Conservation (phyloP, 1,140 invertebrate species). For the Lycorma delicatula region DNA sequence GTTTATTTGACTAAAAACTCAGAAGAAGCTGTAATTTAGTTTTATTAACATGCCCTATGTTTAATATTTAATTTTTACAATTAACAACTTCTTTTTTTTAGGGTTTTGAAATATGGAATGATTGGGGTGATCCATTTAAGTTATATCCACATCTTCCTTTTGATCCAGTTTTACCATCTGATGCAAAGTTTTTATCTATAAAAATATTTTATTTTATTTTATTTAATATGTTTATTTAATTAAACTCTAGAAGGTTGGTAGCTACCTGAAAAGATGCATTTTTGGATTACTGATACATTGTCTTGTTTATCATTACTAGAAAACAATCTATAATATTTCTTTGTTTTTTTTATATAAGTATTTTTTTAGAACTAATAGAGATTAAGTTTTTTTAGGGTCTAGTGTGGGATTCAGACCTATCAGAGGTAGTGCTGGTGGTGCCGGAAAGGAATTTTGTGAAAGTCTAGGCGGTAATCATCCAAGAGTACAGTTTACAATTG, state of each 20-base stretch:
- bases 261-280: background rate
- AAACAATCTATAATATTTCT: background rate
- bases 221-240: too few species aligned
- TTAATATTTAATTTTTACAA: too few species aligned
- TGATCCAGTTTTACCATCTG: conserved; percentile 80
- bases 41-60: too few species aligned
- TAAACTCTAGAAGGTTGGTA: conserved; percentile 5
- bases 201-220: too few species aligned
- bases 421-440: conserved; percentile 79
- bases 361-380: conserved; percentile 11
- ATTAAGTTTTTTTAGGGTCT: conserved; percentile 56
- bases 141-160: conserved; percentile 83
- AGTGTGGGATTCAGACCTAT: conserved; percentile 88
- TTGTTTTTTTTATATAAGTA: background rate
- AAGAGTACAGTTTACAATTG: conserved; percentile 95
- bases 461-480: conserved; percentile 89
- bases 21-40: too few species aligned
- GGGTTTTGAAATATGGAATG: conserved; percentile 76
- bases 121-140: conserved; percentile 77
- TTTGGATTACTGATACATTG: background rate
- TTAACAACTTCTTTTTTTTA: conserved; percentile 25
- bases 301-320: conserved; percentile 12
- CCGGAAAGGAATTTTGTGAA: conserved; percentile 95
- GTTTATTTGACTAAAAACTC: too few species aligned
- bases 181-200: conserved; percentile 77